phyloP scores from a whole-genome alignment of 2,113 vertebrate species.

The Oncorhynchus mykiss region DNA sequence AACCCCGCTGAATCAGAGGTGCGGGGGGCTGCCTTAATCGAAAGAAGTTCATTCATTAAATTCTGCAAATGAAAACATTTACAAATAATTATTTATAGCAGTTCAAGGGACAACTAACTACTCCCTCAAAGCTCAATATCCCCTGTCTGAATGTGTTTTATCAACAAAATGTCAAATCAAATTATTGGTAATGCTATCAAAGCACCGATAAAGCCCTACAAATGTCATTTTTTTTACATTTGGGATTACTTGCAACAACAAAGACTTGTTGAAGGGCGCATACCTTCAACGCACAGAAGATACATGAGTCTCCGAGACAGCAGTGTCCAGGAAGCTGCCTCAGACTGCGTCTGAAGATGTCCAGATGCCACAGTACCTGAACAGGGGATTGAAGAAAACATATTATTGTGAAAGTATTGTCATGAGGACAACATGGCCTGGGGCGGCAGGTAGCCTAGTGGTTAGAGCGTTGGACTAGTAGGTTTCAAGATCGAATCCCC shows the following conservation, averaged over 20 bases:
- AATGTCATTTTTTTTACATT: too few species aligned
- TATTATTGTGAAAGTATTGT: background rate
- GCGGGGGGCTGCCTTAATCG: background rate
- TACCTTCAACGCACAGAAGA: conserved; percentile 99
- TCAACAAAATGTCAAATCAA: background rate
- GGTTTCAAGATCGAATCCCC: too few species aligned
- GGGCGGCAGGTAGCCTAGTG: too few species aligned
- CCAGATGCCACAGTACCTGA: conserved; percentile 96
- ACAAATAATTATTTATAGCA: background rate
- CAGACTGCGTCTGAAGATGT: conserved; percentile 95
- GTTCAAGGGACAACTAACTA: background rate
- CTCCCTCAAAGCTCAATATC: conserved; percentile 7
- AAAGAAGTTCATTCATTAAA: background rate
- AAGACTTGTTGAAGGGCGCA: background rate
- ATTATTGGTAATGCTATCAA: background rate
- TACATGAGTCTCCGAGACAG: conserved; percentile 93
- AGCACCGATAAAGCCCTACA: background rate
- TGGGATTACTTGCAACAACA: background rate
- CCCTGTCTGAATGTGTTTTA: background rate
- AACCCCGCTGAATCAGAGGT: too few species aligned
- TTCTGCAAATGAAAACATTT: background rate
- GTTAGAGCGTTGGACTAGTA: too few species aligned
- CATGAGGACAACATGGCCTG: background rate
- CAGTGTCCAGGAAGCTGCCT: conserved; percentile 89
- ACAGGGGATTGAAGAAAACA: background rate